Evolutionary conservation across 2,113 vertebrate genomes (phyloP), one percentile per base, ranked within the genome.

Genomic region (Colinus virginianus): DNA sequence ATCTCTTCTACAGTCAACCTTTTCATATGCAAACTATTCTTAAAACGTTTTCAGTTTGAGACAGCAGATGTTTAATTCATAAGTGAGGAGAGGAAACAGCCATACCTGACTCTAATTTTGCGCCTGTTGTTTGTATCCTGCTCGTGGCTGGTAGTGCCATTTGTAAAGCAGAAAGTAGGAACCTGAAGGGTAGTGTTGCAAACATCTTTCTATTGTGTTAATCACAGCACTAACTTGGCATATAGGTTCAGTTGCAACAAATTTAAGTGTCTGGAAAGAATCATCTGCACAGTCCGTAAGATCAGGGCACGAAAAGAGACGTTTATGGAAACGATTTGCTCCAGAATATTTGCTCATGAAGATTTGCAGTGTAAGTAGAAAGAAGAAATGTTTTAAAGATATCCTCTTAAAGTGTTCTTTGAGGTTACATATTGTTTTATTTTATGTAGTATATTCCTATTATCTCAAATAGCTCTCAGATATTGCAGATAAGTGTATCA

Each of bases 61-160:
- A 85, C 28, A 68, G 86, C 75, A 91, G 51, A 95, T 90, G 66
- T 88, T 93, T 92, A 90, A 96, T 94, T 96, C 79, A 78, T 87
- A 88, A 94, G 32, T 64, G 76, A 86, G 68, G 74, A 76, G 43
- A 90, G 40, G 91, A 86, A 93, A 83, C 70, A 93, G 63, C 64
- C 59, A 94, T 48, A 28, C 22, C n/a, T 66, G 86, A 74, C 76
- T 89, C 75, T 68, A 80, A 67, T 75, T 85, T 40, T 34, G 46
- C 45, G 64, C 46, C 87, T 84, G 56, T 85, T 94, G 87, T 92
- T 87, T 89, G 36, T 34, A 78, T n/a, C 40, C 69, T 72, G 40
- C 68, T 90, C 63, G 38, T 42, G 71, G 23, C 61, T 11, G 7
- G 64, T 75, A 75, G 84, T 56, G 32, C 36, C 5, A 2, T 42